A percentile compares a stretch with the other conserved stretches of the same genome.
phyloP scores from a whole-genome alignment of 2,797 vertebrate genomes.

The Phalanger gymnotis region DNA sequence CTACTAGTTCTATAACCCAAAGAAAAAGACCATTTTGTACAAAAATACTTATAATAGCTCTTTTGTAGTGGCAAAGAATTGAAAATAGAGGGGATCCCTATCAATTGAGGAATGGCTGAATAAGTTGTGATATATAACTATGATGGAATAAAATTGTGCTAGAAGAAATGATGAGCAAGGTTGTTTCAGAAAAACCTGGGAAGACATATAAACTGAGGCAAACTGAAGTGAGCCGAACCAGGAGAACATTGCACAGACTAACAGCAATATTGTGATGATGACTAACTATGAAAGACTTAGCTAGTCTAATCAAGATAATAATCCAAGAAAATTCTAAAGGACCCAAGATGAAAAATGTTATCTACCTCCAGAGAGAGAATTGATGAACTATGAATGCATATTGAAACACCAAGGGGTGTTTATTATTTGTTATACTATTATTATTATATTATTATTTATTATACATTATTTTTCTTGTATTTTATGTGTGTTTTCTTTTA shows the following conservation, averaged over 20 bases:
- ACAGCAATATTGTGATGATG: not conserved
- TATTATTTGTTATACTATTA: no score
- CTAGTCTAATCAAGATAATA: not conserved
- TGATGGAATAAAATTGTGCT: not conserved
- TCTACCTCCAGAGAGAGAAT: not conserved
- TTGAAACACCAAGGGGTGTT: no score
- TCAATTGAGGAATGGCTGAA: not conserved
- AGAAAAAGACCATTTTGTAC: not conserved
- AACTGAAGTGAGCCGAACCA: not conserved
- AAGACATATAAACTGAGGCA: not conserved
- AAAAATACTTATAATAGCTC: not conserved
- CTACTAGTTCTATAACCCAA: not conserved
- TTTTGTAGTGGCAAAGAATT: not conserved
- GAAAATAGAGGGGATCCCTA: not conserved
- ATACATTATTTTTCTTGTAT: not conserved
- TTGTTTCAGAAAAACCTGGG: not conserved
- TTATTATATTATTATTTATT: not conserved
- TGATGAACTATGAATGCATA: not conserved
- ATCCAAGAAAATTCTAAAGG: not conserved
- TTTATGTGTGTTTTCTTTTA: not conserved
- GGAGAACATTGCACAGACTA: not conserved
- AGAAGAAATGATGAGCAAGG: not conserved
- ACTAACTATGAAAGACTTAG: not conserved
- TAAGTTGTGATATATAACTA: not conserved
- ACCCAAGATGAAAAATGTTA: not conserved